phyloP scores from a whole-genome alignment of 2,888 invertebrate genomes.

The Chymomyza procnemis region DNA sequence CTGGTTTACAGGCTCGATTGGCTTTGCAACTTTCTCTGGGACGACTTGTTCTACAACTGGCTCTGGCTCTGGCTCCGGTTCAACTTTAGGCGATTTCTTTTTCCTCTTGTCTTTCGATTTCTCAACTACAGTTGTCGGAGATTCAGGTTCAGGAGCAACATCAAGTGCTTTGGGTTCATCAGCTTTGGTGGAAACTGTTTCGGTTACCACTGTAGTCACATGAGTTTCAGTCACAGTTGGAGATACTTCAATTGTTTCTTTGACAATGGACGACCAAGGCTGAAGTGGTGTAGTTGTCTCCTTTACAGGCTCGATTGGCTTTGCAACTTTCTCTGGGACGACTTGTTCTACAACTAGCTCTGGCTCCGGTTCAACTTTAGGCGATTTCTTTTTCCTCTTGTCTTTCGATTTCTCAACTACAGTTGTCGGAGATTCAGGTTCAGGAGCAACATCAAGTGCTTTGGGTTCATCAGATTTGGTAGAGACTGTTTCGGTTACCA shows the following conservation, averaged over 20 bases:
- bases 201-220: not conserved
- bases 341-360: not conserved
- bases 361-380: slow-evolving; percentile 21
- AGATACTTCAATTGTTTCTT: slow-evolving; percentile 12
- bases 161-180: not conserved
- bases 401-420: not conserved
- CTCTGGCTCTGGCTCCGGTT: not conserved
- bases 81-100: slow-evolving; percentile 7
- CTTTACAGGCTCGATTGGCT: not conserved
- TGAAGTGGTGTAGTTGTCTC: not conserved
- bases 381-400: slow-evolving; percentile 7
- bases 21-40: not conserved
- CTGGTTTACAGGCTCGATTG: not conserved
- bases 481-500: not conserved
- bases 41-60: too few species aligned
- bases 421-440: not conserved
- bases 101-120: too few species aligned
- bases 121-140: too few species aligned
- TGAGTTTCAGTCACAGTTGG: not conserved
- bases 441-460: not conserved
- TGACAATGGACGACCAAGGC: not conserved
- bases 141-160: not conserved
- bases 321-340: not conserved
- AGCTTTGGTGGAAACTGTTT: not conserved
- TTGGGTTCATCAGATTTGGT: not conserved